Conservation (phyloP, 1,140 invertebrate species). For the Chionoecetes opilio region DNA sequence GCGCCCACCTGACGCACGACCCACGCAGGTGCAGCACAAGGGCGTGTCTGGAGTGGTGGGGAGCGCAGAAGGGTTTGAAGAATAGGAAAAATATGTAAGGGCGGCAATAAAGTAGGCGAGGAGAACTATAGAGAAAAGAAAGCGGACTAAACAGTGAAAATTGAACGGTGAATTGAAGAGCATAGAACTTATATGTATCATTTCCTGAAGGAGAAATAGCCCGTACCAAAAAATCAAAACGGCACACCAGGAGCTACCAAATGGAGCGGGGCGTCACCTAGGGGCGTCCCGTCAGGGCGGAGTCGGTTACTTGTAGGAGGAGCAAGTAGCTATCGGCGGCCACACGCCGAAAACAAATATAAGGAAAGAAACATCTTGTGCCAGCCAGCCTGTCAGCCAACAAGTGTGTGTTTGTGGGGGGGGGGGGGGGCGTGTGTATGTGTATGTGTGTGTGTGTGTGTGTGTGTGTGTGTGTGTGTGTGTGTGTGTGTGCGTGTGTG, state of each 20-base stretch:
- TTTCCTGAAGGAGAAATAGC: background rate
- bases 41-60: background rate
- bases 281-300: too few species aligned
- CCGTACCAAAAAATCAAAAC: background rate
- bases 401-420: background rate
- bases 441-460: too few species aligned
- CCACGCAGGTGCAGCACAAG: background rate
- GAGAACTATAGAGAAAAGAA: background rate
- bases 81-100: background rate
- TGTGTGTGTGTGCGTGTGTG: too few species aligned
- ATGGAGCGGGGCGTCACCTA: background rate
- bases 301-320: constrained; percentile 36
- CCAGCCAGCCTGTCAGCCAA: background rate
- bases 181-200: too few species aligned
- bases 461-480: too few species aligned
- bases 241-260: background rate
- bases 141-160: too few species aligned
- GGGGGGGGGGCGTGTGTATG: too few species aligned
- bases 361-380: too few species aligned
- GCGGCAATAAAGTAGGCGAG: background rate
- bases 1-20: background rate
- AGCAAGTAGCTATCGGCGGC: background rate
- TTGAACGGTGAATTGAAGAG: too few species aligned
- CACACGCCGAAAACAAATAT: background rate
- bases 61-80: background rate